These are phyloP conservation scores for Papilio elwesi DNA, from an alignment of 2,888 invertebrate species.

Conservation along the genomic window DNA sequence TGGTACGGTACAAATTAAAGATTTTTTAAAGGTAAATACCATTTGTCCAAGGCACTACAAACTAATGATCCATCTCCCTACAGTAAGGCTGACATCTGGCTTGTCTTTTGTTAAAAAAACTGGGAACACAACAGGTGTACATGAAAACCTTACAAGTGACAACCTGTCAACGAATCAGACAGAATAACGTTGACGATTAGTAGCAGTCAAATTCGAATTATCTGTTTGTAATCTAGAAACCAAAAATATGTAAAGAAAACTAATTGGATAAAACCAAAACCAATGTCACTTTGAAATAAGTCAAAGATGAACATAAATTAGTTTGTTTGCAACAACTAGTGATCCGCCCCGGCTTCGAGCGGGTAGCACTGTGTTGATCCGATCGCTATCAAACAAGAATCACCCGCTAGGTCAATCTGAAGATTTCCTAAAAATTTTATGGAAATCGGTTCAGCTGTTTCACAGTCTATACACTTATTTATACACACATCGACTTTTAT, in stretches of 20 bases:
- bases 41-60: too few species aligned
- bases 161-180: neutral
- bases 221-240: conserved; percentile 8
- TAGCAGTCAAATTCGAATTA: neutral
- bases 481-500: too few species aligned
- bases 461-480: too few species aligned
- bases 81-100: neutral
- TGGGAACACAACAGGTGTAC: neutral
- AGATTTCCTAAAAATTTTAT: too few species aligned
- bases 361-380: too few species aligned
- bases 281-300: neutral
- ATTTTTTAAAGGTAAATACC: too few species aligned
- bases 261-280: neutral
- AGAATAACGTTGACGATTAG: neutral
- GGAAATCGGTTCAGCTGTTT: too few species aligned
- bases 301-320: neutral
- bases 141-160: conserved; percentile 4
- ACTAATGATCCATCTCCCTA: neutral
- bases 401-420: too few species aligned
- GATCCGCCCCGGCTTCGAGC: too few species aligned
- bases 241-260: neutral
- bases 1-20: too few species aligned
- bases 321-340: too few species aligned
- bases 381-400: too few species aligned
- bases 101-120: neutral